Conservation (phyloP, 2,797 vertebrate species). For the Knipowitschia caucasica region DNA sequence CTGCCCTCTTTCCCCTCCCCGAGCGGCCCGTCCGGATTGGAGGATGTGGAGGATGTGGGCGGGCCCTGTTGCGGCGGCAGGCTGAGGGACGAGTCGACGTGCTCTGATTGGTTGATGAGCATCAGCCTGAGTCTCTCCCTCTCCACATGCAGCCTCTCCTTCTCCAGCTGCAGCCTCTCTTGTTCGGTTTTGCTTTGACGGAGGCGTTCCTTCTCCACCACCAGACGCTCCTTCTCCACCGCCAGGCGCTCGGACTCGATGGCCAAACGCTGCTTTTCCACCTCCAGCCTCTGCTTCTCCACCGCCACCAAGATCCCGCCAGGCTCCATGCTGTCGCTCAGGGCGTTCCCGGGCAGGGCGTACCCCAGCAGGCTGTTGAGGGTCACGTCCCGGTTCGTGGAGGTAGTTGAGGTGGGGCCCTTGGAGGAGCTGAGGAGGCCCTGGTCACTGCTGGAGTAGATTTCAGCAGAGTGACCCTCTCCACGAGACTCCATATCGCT, state of each 20-base stretch:
- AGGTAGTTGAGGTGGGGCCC: slow-evolving; percentile 62
- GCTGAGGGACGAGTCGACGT: slow-evolving; percentile 37
- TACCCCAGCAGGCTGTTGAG: slow-evolving; percentile 71
- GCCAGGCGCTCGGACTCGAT: slow-evolving; percentile 87
- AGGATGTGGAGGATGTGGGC: slow-evolving; percentile 54
- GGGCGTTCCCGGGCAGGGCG: slow-evolving; percentile 45
- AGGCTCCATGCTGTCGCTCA: slow-evolving; percentile 41
- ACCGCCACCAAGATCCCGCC: slow-evolving; percentile 81
- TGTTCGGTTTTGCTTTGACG: slow-evolving; percentile 83
- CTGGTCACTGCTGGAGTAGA: slow-evolving; percentile 82
- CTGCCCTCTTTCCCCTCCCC: slow-evolving; percentile 64
- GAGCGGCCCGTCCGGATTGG: slow-evolving; percentile 55
- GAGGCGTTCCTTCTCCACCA: slow-evolving; percentile 85
- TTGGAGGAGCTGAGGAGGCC: slow-evolving; percentile 82
- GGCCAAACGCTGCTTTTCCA: slow-evolving; percentile 87
- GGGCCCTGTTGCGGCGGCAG: slow-evolving; percentile 51
- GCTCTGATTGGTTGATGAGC: slow-evolving; percentile 59
- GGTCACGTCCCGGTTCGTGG: slow-evolving; percentile 73
- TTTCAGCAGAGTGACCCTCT: slow-evolving; percentile 79
- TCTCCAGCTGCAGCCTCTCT: slow-evolving; percentile 83
- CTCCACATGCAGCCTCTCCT: slow-evolving; percentile 80
- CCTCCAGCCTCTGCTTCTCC: slow-evolving; percentile 88
- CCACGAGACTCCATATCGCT: slow-evolving; percentile 80
- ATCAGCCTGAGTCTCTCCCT: slow-evolving; percentile 73
- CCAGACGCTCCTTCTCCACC: slow-evolving; percentile 87